Conservation (phyloP, 2,888 invertebrate species). For the Asteroscopus sphinx region DNA sequence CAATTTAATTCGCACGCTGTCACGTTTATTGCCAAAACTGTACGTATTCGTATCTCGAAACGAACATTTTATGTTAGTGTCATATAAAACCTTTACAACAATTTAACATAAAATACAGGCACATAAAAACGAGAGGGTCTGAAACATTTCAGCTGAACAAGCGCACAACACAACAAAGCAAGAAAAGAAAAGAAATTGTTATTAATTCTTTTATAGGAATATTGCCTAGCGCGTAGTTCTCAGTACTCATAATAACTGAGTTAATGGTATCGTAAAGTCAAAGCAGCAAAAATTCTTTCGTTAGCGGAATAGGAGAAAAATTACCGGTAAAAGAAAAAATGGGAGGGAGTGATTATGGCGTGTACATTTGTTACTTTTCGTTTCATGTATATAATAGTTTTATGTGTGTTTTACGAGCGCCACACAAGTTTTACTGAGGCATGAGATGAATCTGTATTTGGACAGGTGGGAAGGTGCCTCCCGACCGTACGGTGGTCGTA, state of each 20-base stretch:
- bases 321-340: slow-evolving; percentile 18
- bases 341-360: slow-evolving; percentile 21
- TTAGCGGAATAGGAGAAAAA: slow-evolving; percentile 24
- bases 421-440: slow-evolving; percentile 45
- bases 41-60: slow-evolving; percentile 35
- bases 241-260: slow-evolving; percentile 38
- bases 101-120: slow-evolving; percentile 51
- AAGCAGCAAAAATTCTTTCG: slow-evolving; percentile 35
- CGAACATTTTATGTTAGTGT: slow-evolving; percentile 27
- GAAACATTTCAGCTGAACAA: slow-evolving; percentile 26
- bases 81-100: slow-evolving; percentile 46
- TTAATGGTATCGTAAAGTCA: slow-evolving; percentile 48
- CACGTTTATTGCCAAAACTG: slow-evolving; percentile 44
- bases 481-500: slow-evolving; percentile 97
- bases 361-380: slow-evolving; percentile 13
- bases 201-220: slow-evolving; percentile 49
- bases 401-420: slow-evolving; percentile 47
- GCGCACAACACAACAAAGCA: slow-evolving; percentile 32
- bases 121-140: slow-evolving; percentile 37
- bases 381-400: slow-evolving; percentile 46
- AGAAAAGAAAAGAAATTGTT: slow-evolving; percentile 36
- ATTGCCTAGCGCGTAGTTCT: slow-evolving; percentile 24
- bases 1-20: slow-evolving; percentile 27
- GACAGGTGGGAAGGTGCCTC: slow-evolving; percentile 96
- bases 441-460: slow-evolving; percentile 48